phyloP scores from a whole-genome alignment of 2,113 vertebrate species.

The Tragelaphus strepsiceros region DNA sequence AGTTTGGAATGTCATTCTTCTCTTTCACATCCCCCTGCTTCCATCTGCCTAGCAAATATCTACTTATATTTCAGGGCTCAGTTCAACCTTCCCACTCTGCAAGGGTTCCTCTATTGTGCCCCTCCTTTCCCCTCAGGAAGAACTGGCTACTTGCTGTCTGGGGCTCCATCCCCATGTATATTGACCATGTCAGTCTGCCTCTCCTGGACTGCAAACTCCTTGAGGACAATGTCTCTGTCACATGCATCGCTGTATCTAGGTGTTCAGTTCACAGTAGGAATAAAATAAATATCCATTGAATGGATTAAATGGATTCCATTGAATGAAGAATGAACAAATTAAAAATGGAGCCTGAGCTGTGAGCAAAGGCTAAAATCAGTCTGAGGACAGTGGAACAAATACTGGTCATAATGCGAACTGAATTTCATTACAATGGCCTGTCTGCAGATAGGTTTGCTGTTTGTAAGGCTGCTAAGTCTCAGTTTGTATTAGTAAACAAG shows the following conservation, averaged over 20 bases:
- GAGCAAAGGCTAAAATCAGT: not conserved
- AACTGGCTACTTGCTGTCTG: not conserved
- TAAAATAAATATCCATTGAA: not conserved
- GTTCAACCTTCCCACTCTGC: not conserved
- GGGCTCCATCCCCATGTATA: not conserved
- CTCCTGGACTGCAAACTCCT: not conserved
- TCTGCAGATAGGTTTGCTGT: not conserved
- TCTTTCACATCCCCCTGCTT: slow-evolving; percentile 35
- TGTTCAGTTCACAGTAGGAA: not conserved
- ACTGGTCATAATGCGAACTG: not conserved
- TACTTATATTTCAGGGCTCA: slow-evolving; percentile 32
- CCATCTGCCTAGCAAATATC: slow-evolving; percentile 37
- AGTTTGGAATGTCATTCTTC: slow-evolving; percentile 40
- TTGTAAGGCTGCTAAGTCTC: not conserved
- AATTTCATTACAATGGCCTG: not conserved
- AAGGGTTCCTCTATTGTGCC: not conserved
- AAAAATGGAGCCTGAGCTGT: not conserved
- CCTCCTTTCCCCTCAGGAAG: not conserved
- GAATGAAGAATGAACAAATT: not conserved
- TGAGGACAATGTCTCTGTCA: not conserved
- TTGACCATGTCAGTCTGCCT: not conserved
- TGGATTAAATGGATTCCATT: not conserved
- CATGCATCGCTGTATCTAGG: not conserved
- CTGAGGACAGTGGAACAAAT: not conserved
- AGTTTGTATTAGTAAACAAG: slow-evolving; percentile 13